Percentiles rank a stretch among this genome's conserved stretches.
phyloP scores from a whole-genome alignment of 2,113 vertebrate species.

The Meles meles region DNA sequence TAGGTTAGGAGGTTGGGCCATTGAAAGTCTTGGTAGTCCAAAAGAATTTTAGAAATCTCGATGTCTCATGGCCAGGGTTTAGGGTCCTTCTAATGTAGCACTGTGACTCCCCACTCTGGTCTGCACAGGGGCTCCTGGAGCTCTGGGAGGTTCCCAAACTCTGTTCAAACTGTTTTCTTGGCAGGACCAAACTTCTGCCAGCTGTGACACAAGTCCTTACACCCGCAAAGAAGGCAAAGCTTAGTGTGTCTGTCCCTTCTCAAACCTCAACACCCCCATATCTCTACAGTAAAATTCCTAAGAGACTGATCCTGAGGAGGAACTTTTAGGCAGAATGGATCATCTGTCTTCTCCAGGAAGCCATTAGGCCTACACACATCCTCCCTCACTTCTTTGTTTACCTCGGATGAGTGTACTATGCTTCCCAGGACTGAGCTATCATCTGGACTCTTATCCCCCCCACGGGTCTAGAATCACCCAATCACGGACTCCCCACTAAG shows the following conservation, averaged over 20 bases:
- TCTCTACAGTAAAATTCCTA: background rate
- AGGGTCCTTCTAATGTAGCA: background rate
- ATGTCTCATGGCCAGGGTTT: background rate
- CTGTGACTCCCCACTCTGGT: background rate
- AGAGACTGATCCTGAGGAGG: background rate
- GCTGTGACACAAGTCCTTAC: background rate
- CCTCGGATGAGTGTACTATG: background rate
- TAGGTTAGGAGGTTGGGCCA: background rate
- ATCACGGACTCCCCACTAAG: background rate
- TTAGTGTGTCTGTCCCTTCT: background rate
- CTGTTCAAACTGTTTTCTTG: background rate
- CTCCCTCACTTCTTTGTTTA: too few relatives aligned
- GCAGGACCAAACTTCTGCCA: background rate
- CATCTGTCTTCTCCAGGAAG: background rate
- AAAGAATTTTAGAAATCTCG: background rate
- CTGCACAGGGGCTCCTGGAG: background rate
- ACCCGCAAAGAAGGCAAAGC: background rate
- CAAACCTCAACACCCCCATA: background rate
- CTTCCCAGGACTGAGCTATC: background rate
- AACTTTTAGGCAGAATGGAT: background rate
- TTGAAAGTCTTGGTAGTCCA: background rate
- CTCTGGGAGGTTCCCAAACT: background rate
- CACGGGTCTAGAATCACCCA: background rate
- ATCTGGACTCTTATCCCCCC: background rate
- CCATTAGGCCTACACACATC: background rate